phyloP scores from a whole-genome alignment of 2,888 invertebrate genomes.

The Apamea monoglypha region DNA sequence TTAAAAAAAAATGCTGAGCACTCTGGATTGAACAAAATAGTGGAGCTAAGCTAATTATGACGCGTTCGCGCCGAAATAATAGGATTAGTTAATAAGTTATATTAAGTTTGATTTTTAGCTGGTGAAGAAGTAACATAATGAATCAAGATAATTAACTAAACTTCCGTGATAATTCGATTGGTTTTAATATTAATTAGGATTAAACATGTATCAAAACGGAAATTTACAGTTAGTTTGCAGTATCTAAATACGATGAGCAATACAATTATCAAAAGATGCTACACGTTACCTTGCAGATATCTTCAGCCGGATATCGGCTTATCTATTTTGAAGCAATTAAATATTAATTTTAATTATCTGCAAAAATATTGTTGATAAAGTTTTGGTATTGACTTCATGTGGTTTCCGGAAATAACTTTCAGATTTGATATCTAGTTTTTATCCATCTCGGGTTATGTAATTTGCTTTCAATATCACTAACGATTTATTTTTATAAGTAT shows the following conservation, averaged over 20 bases:
- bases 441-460: not conserved
- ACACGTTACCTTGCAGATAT: conserved; percentile 17
- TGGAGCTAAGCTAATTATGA: conserved; percentile 10
- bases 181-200: conserved; percentile 2
- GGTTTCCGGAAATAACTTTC: conserved; percentile 3
- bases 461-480: conserved; percentile 8
- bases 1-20: conserved; percentile 39
- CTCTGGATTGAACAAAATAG: conserved; percentile 30
- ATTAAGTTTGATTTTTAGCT: not conserved
- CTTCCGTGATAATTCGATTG: not conserved
- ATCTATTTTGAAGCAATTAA: conserved; percentile 29
- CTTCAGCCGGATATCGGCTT: conserved; percentile 22
- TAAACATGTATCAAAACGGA: not conserved
- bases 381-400: not conserved
- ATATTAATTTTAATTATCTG: conserved; percentile 28
- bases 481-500: conserved; percentile 24
- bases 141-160: not conserved
- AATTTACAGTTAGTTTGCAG: conserved; percentile 8
- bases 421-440: conserved; percentile 6
- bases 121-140: not conserved
- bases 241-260: not conserved
- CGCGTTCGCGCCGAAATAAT: not conserved
- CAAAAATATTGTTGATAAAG: conserved; percentile 19
- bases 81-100: not conserved
- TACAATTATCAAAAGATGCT: conserved; percentile 16